phyloP scores from a whole-genome alignment of 1,140 invertebrate species.

The Drosophila albomicans region DNA sequence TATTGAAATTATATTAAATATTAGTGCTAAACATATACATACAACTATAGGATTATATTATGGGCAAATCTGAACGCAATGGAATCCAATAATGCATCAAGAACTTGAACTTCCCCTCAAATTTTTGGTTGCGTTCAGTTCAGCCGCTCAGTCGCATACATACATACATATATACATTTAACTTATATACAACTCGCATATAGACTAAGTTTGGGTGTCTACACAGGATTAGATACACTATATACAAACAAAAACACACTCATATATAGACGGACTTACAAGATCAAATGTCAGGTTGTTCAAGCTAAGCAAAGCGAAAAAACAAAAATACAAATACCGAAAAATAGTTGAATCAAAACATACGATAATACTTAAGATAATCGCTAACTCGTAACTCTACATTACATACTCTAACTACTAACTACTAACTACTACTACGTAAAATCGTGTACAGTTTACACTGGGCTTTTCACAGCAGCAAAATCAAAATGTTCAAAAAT shows the following conservation, averaged over 20 bases:
- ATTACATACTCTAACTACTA: background rate
- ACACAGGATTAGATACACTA: conserved; percentile 9
- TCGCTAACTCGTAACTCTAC: conserved; percentile 33
- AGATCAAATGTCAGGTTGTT: conserved; percentile 68
- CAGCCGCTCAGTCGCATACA: background rate
- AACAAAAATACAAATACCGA: conserved; percentile 36
- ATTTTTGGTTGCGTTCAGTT: conserved; percentile 5
- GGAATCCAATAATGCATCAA: background rate
- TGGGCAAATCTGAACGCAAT: conserved; percentile 1
- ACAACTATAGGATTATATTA: conserved; percentile 9
- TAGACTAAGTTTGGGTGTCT: conserved; percentile 52
- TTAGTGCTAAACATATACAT: conserved; percentile 11
- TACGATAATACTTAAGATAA: conserved; percentile 39
- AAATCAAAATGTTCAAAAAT: conserved; percentile 76
- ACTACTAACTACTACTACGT: background rate
- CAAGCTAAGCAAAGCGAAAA: conserved; percentile 48
- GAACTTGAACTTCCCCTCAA: background rate
- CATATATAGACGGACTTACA: conserved; percentile 45
- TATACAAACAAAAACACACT: conserved; percentile 10
- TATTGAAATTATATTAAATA: background rate
- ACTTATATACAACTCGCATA: conserved; percentile 14
- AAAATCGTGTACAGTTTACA: conserved; percentile 74
- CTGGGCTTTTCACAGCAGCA: conserved; percentile 81
- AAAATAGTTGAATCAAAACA: conserved; percentile 11
- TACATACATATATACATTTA: conserved; percentile 2